These are phyloP conservation scores for Rana temporaria DNA, from an alignment of 2,113 vertebrate genomes.

Conservation along the genomic window DNA sequence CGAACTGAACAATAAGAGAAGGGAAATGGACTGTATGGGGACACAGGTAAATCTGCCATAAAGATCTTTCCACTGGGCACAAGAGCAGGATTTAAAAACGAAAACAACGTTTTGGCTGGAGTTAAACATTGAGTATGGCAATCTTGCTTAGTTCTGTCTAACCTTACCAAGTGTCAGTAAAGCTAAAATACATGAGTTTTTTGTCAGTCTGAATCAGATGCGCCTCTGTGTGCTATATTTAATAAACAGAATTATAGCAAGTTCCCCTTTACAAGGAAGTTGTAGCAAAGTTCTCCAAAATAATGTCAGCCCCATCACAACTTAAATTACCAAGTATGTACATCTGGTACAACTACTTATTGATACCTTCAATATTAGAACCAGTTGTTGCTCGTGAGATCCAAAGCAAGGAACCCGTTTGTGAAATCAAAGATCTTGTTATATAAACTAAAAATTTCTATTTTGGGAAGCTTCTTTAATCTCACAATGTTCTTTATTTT, in stretches of 20 bases:
- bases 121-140: neutral
- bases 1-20: too few species aligned
- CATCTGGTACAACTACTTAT: conserved; percentile 32
- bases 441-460: conserved; percentile 47
- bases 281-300: conserved; percentile 32
- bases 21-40: too few species aligned
- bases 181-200: neutral
- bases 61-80: too few species aligned
- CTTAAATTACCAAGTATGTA: conserved; percentile 34
- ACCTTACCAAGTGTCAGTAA: neutral
- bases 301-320: conserved; percentile 27
- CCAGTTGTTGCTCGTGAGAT: conserved; percentile 44
- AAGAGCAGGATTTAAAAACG: too few species aligned
- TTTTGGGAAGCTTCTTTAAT: conserved; percentile 47
- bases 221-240: conserved; percentile 25
- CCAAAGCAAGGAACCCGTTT: conserved; percentile 25
- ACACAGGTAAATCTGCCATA: too few species aligned
- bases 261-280: conserved; percentile 31
- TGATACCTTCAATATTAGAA: conserved; percentile 54
- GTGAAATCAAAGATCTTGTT: conserved; percentile 46
- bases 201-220: conserved; percentile 22
- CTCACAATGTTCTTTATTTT: conserved; percentile 44
- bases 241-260: conserved; percentile 48
- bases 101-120: neutral
- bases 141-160: neutral